Evolutionary conservation across 2,888 invertebrate genomes (phyloP), one percentile per base, ranked within the genome.

Genomic region (Leucophora obtusa): DNA sequence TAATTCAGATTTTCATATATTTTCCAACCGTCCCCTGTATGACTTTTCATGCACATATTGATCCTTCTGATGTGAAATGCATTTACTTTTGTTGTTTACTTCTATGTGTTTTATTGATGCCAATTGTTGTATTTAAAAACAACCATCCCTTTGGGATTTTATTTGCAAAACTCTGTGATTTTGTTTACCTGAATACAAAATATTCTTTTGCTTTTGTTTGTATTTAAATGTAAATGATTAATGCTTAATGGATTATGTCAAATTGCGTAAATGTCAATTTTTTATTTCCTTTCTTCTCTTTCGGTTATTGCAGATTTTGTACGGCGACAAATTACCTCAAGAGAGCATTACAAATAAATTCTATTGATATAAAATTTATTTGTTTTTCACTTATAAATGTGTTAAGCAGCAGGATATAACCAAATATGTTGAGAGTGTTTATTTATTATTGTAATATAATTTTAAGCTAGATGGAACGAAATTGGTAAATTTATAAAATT

Each of bases 211-310:
- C 76, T 65, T 82, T 80, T 83, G 82, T 83, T 79, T 76, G 47
- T 51, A 56, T 78, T 80, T 81, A 78, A 82, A 79, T 79, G 63
- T 62, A 80, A 74, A 79, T 84, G 86, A 84, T 84, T 86, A 84
- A 85, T 84, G 85, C 83, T 82, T 84, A 86, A 86, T 86, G 86
- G 86, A 86, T 86, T 85, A 85, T 84, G 86, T 86, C 86, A 85
- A 85, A 85, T 86, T 84, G 84, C 84, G 85, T 85, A 84, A 85
- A 85, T 85, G 86, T 84, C 85, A 84, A 83, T 72, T 78, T 66
- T 71, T 35, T 54, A 5, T 50, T 75, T 69, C 68, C 14, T 50
- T 76, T 58, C 14, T n/a, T 6, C 28, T 28, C 6, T 71, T 59
- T 65, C 56, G 51, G 68, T 59, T 51, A 43, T 51, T 56, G 15